Evolutionary conservation across 2,888 invertebrate genomes (phyloP).

Genomic region (Callyntrura guangdongensis): DNA sequence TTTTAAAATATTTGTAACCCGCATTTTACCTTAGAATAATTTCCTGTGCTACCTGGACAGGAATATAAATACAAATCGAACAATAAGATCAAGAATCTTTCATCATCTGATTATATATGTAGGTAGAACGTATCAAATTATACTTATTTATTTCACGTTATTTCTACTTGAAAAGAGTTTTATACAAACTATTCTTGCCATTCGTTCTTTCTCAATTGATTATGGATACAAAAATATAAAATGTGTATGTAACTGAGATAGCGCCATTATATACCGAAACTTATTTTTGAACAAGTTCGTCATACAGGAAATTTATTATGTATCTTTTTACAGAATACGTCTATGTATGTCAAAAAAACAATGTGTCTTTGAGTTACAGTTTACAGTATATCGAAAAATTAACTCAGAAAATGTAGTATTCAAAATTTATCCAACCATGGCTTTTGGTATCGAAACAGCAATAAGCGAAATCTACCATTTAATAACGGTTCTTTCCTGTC

Average conservation of each 20-base stretch:
- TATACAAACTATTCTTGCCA: background rate
- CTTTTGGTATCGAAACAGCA: too few relatives aligned
- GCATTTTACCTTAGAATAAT: too few relatives aligned
- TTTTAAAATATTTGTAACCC: background rate
- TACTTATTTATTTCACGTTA: background rate
- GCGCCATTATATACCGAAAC: background rate
- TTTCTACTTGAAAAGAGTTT: background rate
- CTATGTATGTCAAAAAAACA: too few relatives aligned
- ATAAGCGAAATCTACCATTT: too few relatives aligned
- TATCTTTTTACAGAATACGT: too few relatives aligned
- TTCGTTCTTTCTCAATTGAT: constrained; percentile 24
- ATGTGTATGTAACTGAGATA: background rate
- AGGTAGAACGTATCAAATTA: background rate
- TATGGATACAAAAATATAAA: background rate
- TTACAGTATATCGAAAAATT: too few relatives aligned
- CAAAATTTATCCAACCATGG: too few relatives aligned
- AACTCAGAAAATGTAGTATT: too few relatives aligned
- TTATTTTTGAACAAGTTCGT: constrained; percentile 21
- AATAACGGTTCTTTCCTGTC: too few relatives aligned
- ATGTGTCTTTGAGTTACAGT: too few relatives aligned
- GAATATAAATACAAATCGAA: background rate
- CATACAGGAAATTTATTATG: too few relatives aligned
- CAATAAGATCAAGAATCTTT: constrained; percentile 37
- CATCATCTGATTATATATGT: too few relatives aligned
- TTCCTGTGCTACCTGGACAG: background rate